Evolutionary conservation across 1,140 invertebrate species (phyloP).

Genomic region (Steinernema feltiae): DNA sequence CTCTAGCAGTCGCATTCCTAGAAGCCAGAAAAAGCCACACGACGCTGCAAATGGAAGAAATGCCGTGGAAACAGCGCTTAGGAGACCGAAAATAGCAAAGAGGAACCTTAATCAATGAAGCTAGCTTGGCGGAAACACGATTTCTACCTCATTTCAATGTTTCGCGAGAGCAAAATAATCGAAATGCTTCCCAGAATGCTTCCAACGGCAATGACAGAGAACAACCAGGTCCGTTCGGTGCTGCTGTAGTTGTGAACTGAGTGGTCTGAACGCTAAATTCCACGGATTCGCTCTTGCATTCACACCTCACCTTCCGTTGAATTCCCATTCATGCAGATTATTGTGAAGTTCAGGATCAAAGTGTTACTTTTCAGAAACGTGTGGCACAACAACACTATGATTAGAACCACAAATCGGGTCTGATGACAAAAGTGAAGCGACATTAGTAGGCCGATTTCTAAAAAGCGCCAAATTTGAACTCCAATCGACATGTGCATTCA

Average conservation of each 20-base stretch:
- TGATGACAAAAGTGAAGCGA: background rate
- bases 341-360: background rate
- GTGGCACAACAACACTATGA: background rate
- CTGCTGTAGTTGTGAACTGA: background rate
- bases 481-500: too few species aligned
- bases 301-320: background rate
- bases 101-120: background rate
- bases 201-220: background rate
- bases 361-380: slow-evolving; percentile 9
- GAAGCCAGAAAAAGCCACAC: background rate
- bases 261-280: background rate
- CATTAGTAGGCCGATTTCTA: too few species aligned
- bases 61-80: background rate
- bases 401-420: background rate
- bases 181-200: background rate
- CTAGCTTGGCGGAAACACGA: background rate
- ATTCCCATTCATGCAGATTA: slow-evolving; percentile 6
- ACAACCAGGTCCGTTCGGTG: background rate
- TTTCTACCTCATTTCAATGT: background rate
- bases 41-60: background rate
- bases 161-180: background rate
- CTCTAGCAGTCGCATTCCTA: background rate
- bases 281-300: background rate
- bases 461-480: too few species aligned
- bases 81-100: background rate